Evolutionary conservation across 2,797 vertebrate species (phyloP).

Genomic region (Coluber constrictor): DNA sequence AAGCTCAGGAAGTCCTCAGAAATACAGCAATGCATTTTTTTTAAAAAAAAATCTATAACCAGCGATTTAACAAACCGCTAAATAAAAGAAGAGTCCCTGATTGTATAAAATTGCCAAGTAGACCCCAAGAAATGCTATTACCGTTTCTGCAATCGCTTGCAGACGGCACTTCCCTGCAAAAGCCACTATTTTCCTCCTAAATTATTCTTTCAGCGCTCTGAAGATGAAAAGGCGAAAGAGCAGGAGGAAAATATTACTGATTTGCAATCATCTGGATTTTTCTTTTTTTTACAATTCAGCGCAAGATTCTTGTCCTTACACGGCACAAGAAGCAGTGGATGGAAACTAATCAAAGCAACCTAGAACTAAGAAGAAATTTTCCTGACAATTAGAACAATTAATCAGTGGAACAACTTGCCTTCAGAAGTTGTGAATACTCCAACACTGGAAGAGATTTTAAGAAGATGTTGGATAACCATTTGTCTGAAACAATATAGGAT

Average conservation of each 20-base stretch:
- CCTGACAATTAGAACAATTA: no score
- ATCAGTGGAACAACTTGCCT: no score
- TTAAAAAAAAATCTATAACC: constrained; percentile 47
- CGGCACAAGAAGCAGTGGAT: no score
- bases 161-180: constrained; percentile 19
- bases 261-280: not conserved
- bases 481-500: no score
- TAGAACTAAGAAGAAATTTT: no score
- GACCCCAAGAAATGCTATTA: constrained; percentile 57
- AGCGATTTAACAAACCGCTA: constrained; percentile 55
- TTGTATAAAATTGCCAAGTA: constrained; percentile 46
- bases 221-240: not conserved
- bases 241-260: not conserved
- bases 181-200: not conserved
- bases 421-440: no score
- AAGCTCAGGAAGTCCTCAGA: constrained; percentile 25
- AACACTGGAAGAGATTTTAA: no score
- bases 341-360: no score
- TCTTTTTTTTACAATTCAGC: not conserved
- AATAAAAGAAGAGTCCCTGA: constrained; percentile 55
- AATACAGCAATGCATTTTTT: constrained; percentile 27
- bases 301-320: not conserved
- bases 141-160: constrained; percentile 32
- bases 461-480: no score
- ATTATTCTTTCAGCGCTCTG: constrained; percentile 4